Evolutionary conservation across 1,140 invertebrate species (phyloP).

Genomic region (Grapholita molesta): DNA sequence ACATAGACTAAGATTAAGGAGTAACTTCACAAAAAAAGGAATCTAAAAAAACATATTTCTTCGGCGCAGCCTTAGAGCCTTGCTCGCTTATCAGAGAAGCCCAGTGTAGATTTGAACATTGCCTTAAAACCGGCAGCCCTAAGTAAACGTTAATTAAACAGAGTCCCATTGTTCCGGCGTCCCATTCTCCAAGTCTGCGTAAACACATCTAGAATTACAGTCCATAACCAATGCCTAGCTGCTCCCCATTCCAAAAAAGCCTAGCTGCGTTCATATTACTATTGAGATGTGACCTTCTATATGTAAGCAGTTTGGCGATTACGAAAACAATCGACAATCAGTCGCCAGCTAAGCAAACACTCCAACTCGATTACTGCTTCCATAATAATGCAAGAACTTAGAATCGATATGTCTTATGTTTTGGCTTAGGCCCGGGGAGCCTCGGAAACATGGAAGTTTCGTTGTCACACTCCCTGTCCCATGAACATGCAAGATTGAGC

Average conservation of each 20-base stretch:
- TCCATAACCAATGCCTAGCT: not conserved
- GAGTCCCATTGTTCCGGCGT: not conserved
- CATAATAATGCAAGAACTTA: not conserved
- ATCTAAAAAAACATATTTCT: no score
- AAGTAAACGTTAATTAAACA: not conserved
- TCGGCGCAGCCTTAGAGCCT: no score
- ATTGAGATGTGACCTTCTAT: not conserved
- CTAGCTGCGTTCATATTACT: not conserved
- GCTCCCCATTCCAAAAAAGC: not conserved
- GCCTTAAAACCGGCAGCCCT: not conserved
- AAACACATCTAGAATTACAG: not conserved
- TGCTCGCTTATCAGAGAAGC: no score
- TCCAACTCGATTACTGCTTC: not conserved
- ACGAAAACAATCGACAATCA: not conserved
- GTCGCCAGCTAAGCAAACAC: not conserved
- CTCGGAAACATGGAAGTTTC: not conserved
- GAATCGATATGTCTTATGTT: not conserved
- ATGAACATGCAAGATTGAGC: no score
- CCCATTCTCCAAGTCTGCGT: not conserved
- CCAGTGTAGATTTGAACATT: no score
- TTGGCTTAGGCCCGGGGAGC: not conserved
- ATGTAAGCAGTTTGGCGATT: not conserved
- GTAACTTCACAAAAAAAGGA: no score
- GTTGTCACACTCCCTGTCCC: no score
- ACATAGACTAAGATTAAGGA: no score